Base-by-base conservation (phyloP, 2,113 vertebrate species). In the Charadrius vociferus region DNA sequence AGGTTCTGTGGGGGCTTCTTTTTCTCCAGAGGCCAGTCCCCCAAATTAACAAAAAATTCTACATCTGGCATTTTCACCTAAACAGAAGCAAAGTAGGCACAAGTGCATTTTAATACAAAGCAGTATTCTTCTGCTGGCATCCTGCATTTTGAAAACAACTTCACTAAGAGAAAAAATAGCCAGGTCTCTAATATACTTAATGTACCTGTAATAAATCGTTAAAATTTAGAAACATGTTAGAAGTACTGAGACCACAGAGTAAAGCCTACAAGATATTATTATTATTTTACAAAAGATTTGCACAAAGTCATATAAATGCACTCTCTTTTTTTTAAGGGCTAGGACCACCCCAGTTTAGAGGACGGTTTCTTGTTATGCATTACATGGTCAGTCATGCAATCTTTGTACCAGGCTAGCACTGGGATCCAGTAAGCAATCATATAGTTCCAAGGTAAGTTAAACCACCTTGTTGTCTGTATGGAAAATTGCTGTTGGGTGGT, bases 1-100 rank as follows among this genome's bases (percentile, higher is more conserved):
- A 99, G 95, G 26, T 97, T 98, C 67, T 99, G 97, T 3, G 91
- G 56, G 55, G 98, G 83, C 89, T 98, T 99, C 96, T 98, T 99
- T 94, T 99, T 99, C 95, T 99, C 99, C 96, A 99, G 96, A n/a
- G 99, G 99, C 99, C 99, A 99, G 93, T 99, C 99, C 9, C 99
- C 99, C 86, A 99, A 95, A 94, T 99, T 99, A 52, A 99, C 99
- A 97, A 99, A 99, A 97, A 99, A 99, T 97, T 99, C 99, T 49
- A 99, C 63, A 94, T 99, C 99, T 79, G 99, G 99, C 94, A 99
- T 98, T 90, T 95, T 98, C 75, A 99, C 99, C 99, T 99, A 93
- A 61, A 92, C 41, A 96, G 91, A 94, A 93, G 63, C 71, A 95
- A 88, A 93, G 18, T 0, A 91, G 58, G n/a, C 37, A 89, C 22